Evolutionary conservation across 1,140 invertebrate species (phyloP), one percentile per base, ranked within the genome.

Genomic region (Chironomus tepperi): DNA sequence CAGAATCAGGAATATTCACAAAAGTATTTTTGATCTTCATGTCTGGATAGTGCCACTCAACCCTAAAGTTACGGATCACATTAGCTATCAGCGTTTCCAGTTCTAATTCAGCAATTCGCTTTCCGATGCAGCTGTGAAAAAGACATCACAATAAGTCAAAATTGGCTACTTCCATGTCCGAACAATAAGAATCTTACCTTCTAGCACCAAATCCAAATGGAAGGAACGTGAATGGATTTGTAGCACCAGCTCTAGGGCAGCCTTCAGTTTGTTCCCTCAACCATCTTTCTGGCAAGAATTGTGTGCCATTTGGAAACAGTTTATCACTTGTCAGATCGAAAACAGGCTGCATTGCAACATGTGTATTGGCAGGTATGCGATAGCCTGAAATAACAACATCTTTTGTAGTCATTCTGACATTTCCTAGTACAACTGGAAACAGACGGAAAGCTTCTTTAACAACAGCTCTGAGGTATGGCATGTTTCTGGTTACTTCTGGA

Each of bases 381-480:
- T 88, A 88, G 9, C 86, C 87, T n/a, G 83, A 77, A 0, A 89
- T 21, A 9, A 86, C 83, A 16, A 86, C 79, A 73, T 88, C 86
- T 72, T 84, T 85, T 0, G 80, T 77, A 0, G 83, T 79, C 3
- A 75, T 76, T 73, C 88, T 83, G 1, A 83, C 73, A 73, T 84
- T 86, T 34, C 84, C 85, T 0, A 82, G 65, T 1, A 81, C 78
- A 2, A 88, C 81, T 0, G 87, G 87, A 77, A 84, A 80, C 0
- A 87, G 47, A 47, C 87, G 83, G 73, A 86, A 83, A 0, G 85
- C 82, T 80, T 91, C 89, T 78, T 89, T 89, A 8, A 90, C 82
- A 73, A 86, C 88, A n/a, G 88, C 88, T 76, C 85, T 87, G 7
- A 91, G 78, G 78, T 90, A 91, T 0, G 83, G 82, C 74, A 88